Percentiles rank a stretch among this genome's conserved stretches.
phyloP scores from a whole-genome alignment of 2,113 vertebrate species.

The Dicentrarchus labrax region DNA sequence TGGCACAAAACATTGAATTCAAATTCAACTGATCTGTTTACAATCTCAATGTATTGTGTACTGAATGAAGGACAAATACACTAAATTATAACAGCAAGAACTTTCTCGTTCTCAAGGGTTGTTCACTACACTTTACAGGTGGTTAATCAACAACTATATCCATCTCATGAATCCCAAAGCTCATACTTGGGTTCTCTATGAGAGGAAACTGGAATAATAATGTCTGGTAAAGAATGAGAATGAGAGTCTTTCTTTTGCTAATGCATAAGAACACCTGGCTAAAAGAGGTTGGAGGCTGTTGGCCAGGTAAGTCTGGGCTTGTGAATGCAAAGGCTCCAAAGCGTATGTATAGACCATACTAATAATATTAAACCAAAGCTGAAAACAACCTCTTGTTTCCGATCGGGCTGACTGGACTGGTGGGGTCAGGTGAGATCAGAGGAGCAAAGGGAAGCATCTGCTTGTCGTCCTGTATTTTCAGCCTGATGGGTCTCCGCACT shows the following conservation, averaged over 20 bases:
- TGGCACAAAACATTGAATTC: neutral
- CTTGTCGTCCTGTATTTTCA: constrained; percentile 95
- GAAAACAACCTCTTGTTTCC: constrained; percentile 85
- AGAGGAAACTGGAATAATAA: neutral
- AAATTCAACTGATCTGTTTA: neutral
- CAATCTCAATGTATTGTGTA: neutral
- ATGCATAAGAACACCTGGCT: neutral
- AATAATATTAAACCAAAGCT: neutral
- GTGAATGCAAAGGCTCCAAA: neutral
- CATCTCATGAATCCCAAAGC: neutral
- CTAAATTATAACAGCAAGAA: neutral
- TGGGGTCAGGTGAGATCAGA: constrained; percentile 75
- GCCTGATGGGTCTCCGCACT: constrained; percentile 88
- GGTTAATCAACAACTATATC: neutral
- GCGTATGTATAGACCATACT: neutral
- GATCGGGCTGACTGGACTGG: constrained; percentile 79
- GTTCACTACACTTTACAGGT: neutral
- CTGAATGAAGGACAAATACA: neutral
- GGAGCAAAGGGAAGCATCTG: constrained; percentile 79
- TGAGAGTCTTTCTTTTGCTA: neutral
- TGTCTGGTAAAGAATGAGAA: too few relatives aligned
- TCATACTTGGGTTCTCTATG: neutral
- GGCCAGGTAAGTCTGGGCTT: neutral
- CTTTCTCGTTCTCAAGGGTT: neutral
- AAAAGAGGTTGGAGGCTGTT: neutral